Base-by-base conservation (phyloP, 2,797 vertebrate species). In the Tiaroga cobitis region DNA sequence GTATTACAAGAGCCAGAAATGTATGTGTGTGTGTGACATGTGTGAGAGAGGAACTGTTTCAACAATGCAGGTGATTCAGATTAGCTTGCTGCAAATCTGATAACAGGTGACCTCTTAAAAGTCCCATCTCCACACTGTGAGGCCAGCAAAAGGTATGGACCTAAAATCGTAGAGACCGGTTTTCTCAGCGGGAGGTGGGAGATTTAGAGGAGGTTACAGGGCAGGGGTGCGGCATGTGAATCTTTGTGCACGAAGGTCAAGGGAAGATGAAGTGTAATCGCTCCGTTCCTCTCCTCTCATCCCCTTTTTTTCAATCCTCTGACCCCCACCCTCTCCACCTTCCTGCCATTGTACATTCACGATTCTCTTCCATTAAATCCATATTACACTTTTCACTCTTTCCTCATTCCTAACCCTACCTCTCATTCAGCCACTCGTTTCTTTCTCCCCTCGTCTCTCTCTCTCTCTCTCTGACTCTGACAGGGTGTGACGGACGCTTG, bases 21-120 rank as follows among this genome's bases (percentile, higher is more conserved):
- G 56, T 77, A 65, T 79, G 68, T 74, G 59, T 46, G 59, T 43
- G 41, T 43, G 41, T 43, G 69, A 46, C 46, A 39, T 32, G 43
- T 76, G 46, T 26, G n/a, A 65, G 68, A 63, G 69, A 41, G 74
- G 80, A 89, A 89, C 89, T 92, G 88, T 93, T 92, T 94, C 92
- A 93, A 91, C 92, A 91, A 54, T 86, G 86, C 87, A 91, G 90
- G 89, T 91, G 93, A 93, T 92, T 94, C 91, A 92, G 93, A 93
- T 94, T 91, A 95, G 93, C 90, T 92, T 91, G 90, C 87, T 91
- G 89, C 92, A 91, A 90, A 94, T 93, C 93, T 94, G 93, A 94
- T 93, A 93, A 93, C 93, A 93, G 93, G 94, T 94, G 93, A 92
- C 93, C 92, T 93, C 92, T 93, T 93, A 93, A 91, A 91, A 94